phyloP scores from a whole-genome alignment of 2,888 invertebrate species.

The Mesopsocus fuscifrons region DNA sequence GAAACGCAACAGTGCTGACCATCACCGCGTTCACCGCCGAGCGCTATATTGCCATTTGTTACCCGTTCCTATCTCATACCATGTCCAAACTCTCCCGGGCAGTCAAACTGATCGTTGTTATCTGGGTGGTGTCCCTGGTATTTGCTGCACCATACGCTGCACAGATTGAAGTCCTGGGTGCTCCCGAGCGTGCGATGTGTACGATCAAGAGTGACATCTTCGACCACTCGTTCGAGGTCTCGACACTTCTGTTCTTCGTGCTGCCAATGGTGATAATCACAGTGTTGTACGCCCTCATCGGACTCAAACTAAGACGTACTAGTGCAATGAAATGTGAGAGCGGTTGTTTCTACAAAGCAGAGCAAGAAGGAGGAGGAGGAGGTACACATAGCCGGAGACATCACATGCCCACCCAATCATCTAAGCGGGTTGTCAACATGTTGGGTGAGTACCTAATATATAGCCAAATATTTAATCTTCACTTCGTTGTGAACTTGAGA shows the following conservation, averaged over 20 bases:
- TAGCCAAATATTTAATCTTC: too few species aligned
- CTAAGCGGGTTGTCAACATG: slow-evolving; percentile 53
- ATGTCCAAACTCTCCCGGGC: slow-evolving; percentile 77
- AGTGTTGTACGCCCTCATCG: slow-evolving; percentile 33
- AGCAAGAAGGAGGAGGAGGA: neutral
- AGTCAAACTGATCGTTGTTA: slow-evolving; percentile 53
- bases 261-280: slow-evolving; percentile 39
- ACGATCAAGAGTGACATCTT: slow-evolving; percentile 24
- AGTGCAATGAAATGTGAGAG: slow-evolving; percentile 24
- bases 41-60: slow-evolving; percentile 70
- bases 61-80: slow-evolving; percentile 52
- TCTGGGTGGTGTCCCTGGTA: slow-evolving; percentile 62
- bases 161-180: slow-evolving; percentile 27
- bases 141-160: slow-evolving; percentile 53
- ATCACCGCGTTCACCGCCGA: slow-evolving; percentile 76
- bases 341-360: slow-evolving; percentile 15
- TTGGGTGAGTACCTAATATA: too few species aligned
- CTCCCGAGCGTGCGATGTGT: slow-evolving; percentile 25
- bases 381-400: neutral
- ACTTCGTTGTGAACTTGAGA: too few species aligned
- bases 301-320: slow-evolving; percentile 30
- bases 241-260: slow-evolving; percentile 40
- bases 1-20: slow-evolving; percentile 55
- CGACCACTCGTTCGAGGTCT: slow-evolving; percentile 34
- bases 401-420: slow-evolving; percentile 29